Evolutionary conservation across 2,888 invertebrate species (phyloP), one percentile per base, ranked within the genome.

Genomic region (Trissolcus brochymenae): DNA sequence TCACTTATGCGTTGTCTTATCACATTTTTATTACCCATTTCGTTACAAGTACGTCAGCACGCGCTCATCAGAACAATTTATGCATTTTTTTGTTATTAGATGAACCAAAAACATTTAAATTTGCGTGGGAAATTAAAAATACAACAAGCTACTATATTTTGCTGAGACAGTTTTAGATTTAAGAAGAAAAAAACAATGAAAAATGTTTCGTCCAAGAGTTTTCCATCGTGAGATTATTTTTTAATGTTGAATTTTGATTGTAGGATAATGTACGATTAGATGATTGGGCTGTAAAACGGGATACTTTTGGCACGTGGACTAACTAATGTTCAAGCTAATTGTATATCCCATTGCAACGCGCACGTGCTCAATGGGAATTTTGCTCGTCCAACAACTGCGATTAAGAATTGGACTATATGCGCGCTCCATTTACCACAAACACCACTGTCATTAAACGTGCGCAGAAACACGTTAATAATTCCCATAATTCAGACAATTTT

Each of bases 331-430:
- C 21, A 14, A 67, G 79, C 77, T 80, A 81, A 81, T 80, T 80
- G 81, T 74, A 79, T 80, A 79, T 80, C 68, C 65, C 65, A 29
- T 71, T 76, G 62, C 72, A 59, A n/a, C 56, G 76, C 73, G 78
- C 82, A 80, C 82, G 82, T 82, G 82, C 65, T 70, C 70, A 65
- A 75, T 67, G 79, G 17, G 70, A 65, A 65, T 70, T 78, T 74
- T 40, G 53, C 65, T 73, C 68, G 57, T 0, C 25, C 54, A 61
- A 61, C 46, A 67, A 67, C 53, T 19, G 49, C 59, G 59, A 68
- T 66, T 54, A 64, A 53, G 55, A 56, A 50, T 43, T 55, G 35
- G 35, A 49, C 56, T 51, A 14, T 65, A 62, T 62, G 51, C 61
- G 25, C 61, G 74, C 67, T 64, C 66, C 68, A 75, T 75, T 75